Conservation (phyloP, 2,888 invertebrate species). For the Tromatobia lineatoria region DNA sequence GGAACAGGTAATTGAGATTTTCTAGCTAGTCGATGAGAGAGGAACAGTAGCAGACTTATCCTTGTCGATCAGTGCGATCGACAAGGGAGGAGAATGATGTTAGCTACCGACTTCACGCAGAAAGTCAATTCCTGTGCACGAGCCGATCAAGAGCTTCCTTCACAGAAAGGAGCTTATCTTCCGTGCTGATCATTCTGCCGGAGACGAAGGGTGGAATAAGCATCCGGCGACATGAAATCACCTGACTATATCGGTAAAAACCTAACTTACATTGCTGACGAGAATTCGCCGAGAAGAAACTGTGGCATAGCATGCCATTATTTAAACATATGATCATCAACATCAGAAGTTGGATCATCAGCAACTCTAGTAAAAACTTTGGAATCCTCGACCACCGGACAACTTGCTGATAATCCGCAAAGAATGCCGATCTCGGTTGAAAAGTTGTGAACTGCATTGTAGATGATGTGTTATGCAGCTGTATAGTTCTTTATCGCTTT, state of each 20-base stretch:
- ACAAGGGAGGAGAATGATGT: slow-evolving; percentile 55
- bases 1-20: slow-evolving; percentile 81
- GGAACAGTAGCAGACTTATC: slow-evolving; percentile 49
- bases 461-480: no score
- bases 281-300: neutral
- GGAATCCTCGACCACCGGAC: no score
- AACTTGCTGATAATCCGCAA: no score
- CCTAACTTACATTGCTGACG: neutral
- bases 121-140: slow-evolving; percentile 63
- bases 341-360: neutral
- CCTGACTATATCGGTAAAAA: neutral
- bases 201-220: slow-evolving; percentile 59
- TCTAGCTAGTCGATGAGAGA: slow-evolving; percentile 72
- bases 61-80: slow-evolving; percentile 18
- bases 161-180: slow-evolving; percentile 57
- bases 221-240: slow-evolving; percentile 51
- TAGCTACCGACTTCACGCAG: slow-evolving; percentile 39
- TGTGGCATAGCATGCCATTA: neutral
- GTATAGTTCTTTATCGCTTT: no score
- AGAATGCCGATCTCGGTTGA: neutral
- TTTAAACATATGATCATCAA: neutral
- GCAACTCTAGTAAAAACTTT: no score
- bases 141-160: slow-evolving; percentile 47
- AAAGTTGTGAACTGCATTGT: no score
- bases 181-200: slow-evolving; percentile 49